Conservation (phyloP, 2,797 vertebrate genomes). For the Sebastes kiyomatsui region DNA sequence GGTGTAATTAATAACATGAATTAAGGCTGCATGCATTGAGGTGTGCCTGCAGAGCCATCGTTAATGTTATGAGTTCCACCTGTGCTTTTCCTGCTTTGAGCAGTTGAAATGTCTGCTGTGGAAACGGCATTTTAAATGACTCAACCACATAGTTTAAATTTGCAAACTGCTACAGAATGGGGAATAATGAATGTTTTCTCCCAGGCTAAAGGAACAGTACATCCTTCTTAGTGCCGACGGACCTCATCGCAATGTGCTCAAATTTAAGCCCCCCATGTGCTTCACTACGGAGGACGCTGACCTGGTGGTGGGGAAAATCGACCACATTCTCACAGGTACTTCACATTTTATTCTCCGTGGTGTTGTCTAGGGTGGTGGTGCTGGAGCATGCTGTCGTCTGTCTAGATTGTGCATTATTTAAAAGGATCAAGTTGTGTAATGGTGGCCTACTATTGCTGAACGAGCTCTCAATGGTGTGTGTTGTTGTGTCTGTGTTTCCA, state of each 20-base stretch:
- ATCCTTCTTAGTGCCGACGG: constrained; percentile 95
- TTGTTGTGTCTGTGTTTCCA: constrained; percentile 65
- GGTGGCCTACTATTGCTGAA: not conserved
- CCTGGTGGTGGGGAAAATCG: constrained; percentile 86
- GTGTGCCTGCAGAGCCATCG: not conserved
- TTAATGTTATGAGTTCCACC: not conserved
- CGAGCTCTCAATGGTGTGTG: not conserved
- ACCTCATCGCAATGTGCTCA: constrained; percentile 93
- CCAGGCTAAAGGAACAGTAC: constrained; percentile 89
- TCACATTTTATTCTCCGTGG: not conserved
- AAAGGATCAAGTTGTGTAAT: constrained; percentile 2
- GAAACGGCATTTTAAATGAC: not conserved
- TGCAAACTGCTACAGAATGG: not conserved
- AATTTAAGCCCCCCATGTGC: constrained; percentile 98
- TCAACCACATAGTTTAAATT: not conserved
- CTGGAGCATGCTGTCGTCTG: not conserved
- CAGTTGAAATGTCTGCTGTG: not conserved
- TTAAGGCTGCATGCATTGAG: not conserved
- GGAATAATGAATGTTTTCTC: not conserved
- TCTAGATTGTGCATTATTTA: not conserved
- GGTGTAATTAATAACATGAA: not conserved
- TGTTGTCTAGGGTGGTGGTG: not conserved
- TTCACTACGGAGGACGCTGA: constrained; percentile 90
- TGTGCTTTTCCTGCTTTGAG: not conserved
- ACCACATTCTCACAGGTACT: constrained; percentile 90